phyloP scores from a whole-genome alignment of 1,140 invertebrate species.

The Cardiocondyla obscurior region DNA sequence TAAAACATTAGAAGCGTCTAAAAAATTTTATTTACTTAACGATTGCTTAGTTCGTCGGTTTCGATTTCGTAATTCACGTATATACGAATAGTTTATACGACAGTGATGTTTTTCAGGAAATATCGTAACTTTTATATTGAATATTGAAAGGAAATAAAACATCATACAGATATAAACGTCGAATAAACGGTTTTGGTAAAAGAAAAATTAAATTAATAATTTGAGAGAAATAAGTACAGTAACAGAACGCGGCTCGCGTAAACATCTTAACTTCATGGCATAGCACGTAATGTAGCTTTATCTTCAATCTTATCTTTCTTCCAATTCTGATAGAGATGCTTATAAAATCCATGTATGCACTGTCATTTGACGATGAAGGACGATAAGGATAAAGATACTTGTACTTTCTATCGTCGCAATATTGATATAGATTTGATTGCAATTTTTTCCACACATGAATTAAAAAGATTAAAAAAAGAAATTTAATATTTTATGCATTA shows the following conservation, averaged over 20 bases:
- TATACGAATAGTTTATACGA: neutral
- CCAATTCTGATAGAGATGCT: slow-evolving; percentile 60
- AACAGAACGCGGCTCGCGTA: slow-evolving; percentile 4
- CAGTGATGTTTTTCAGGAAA: neutral
- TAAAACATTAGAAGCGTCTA: neutral
- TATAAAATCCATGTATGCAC: slow-evolving; percentile 48
- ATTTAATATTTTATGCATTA: neutral
- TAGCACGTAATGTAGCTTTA: slow-evolving; percentile 50
- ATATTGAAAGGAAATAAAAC: neutral
- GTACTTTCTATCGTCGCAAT: slow-evolving; percentile 22
- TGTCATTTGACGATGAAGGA: slow-evolving; percentile 51
- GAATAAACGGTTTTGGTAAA: neutral
- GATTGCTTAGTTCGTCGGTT: neutral
- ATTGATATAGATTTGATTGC: slow-evolving; percentile 49
- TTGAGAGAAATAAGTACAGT: neutral
- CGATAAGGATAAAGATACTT: slow-evolving; percentile 48
- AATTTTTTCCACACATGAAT: slow-evolving; percentile 6
- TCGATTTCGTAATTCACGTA: slow-evolving; percentile 35
- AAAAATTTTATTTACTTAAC: slow-evolving; percentile 44
- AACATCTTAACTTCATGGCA: slow-evolving; percentile 35
- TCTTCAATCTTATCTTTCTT: slow-evolving; percentile 68
- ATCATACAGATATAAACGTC: neutral
- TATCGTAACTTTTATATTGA: neutral
- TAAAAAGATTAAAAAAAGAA: neutral
- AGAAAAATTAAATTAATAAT: slow-evolving; percentile 1